These are phyloP conservation scores for Lithophane semibrunnea DNA, from an alignment of 2,888 invertebrate genomes.

Conservation along the genomic window DNA sequence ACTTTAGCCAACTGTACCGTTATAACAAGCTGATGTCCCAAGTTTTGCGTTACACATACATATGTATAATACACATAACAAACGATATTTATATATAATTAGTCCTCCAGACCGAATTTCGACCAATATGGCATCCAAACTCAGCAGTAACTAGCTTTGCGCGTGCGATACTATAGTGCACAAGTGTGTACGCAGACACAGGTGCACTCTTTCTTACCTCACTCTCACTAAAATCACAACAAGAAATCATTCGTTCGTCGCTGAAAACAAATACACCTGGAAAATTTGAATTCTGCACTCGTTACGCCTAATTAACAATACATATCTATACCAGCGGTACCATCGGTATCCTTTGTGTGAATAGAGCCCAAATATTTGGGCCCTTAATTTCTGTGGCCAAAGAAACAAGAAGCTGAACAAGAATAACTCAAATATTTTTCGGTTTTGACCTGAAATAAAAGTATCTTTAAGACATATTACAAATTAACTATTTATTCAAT, in stretches of 20 bases:
- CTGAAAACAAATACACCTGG: background rate
- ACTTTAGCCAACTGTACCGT: constrained; percentile 68
- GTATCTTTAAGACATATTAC: background rate
- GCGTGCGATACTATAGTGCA: background rate
- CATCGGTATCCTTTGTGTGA: background rate
- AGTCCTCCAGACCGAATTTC: background rate
- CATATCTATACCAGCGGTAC: background rate
- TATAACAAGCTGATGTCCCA: constrained; percentile 66
- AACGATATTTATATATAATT: background rate
- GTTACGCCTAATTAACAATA: constrained; percentile 2
- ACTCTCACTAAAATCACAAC: background rate
- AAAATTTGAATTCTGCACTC: background rate
- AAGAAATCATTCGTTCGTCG: background rate
- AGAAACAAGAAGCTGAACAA: background rate
- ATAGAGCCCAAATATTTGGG: background rate
- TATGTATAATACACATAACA: background rate
- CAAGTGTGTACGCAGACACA: background rate
- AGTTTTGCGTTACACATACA: constrained; percentile 29
- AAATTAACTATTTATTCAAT: constrained; percentile 7
- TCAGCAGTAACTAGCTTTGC: background rate
- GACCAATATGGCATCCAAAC: too few species aligned
- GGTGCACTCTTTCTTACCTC: background rate
- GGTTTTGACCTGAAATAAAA: background rate
- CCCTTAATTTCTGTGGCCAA: background rate
- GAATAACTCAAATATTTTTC: background rate